Evolutionary conservation across 2,113 vertebrate genomes (phyloP).

Genomic region (Antechinus flavipes): DNA sequence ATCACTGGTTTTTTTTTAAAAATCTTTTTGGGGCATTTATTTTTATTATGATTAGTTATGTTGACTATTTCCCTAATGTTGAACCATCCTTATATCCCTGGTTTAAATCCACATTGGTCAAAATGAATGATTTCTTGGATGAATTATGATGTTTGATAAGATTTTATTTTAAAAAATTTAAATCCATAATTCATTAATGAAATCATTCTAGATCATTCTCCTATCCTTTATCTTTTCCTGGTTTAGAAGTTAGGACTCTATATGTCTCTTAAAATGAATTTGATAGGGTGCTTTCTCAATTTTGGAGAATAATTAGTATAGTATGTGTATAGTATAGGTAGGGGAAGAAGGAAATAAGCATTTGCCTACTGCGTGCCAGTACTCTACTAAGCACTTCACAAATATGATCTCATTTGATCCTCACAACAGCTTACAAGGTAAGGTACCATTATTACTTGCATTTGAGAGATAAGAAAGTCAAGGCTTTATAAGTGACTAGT

Average conservation of each 20-base stretch:
- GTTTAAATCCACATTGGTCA: neutral
- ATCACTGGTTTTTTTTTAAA: neutral
- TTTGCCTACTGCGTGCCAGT: neutral
- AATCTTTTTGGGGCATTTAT: neutral
- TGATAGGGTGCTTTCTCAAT: neutral
- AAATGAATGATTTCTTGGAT: neutral
- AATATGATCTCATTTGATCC: neutral
- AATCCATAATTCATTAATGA: neutral
- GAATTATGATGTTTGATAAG: neutral
- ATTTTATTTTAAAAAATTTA: neutral
- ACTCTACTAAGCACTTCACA: neutral
- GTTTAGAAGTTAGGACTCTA: neutral
- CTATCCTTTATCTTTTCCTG: neutral
- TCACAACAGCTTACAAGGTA: neutral
- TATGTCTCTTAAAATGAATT: neutral
- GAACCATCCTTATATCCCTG: neutral
- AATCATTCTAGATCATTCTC: neutral
- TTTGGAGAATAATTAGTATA: neutral
- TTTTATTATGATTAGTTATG: neutral
- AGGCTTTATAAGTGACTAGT: too few species aligned
- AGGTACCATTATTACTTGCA: too few species aligned
- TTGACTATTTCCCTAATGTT: neutral
- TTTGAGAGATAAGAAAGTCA: too few species aligned
- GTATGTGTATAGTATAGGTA: too few species aligned
- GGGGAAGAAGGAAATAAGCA: neutral